A percentile compares a stretch with the other conserved stretches of the same genome.
These are phyloP conservation scores for Poecilia picta DNA, from an alignment of 2,797 vertebrate genomes.

Conservation along the genomic window DNA sequence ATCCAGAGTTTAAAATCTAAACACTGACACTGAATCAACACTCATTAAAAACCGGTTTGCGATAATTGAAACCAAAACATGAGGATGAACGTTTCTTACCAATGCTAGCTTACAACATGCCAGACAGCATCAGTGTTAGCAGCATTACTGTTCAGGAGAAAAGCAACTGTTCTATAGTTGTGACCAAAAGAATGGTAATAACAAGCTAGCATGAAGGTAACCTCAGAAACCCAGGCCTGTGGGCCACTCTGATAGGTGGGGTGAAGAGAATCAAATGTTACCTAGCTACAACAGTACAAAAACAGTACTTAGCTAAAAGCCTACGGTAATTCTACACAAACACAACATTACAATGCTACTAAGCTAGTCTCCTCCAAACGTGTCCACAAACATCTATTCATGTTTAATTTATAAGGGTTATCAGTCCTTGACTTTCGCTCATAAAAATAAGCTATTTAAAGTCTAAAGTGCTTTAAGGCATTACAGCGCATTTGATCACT, in stretches of 20 bases:
- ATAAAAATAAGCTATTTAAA: neutral
- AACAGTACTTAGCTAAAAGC: neutral
- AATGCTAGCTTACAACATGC: neutral
- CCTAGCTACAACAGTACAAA: neutral
- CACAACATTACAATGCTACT: neutral
- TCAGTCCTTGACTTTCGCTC: neutral
- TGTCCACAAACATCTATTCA: neutral
- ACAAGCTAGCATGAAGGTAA: neutral
- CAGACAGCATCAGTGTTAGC: neutral
- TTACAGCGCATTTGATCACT: neutral
- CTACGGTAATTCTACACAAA: too few relatives aligned
- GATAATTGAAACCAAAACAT: neutral
- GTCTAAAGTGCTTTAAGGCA: neutral
- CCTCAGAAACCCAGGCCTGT: neutral
- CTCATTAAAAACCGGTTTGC: neutral
- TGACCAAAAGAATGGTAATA: neutral
- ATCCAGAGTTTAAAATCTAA: neutral
- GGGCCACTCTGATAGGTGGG: neutral
- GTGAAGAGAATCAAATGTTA: neutral
- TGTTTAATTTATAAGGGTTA: neutral
- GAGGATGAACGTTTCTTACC: too few relatives aligned
- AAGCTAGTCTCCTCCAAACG: neutral
- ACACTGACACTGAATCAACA: neutral
- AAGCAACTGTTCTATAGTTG: neutral
- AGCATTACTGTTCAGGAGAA: neutral